Percentiles rank a stretch among this genome's conserved stretches.
Conservation (phyloP, 2,113 vertebrate species). For the Phycodurus eques region DNA sequence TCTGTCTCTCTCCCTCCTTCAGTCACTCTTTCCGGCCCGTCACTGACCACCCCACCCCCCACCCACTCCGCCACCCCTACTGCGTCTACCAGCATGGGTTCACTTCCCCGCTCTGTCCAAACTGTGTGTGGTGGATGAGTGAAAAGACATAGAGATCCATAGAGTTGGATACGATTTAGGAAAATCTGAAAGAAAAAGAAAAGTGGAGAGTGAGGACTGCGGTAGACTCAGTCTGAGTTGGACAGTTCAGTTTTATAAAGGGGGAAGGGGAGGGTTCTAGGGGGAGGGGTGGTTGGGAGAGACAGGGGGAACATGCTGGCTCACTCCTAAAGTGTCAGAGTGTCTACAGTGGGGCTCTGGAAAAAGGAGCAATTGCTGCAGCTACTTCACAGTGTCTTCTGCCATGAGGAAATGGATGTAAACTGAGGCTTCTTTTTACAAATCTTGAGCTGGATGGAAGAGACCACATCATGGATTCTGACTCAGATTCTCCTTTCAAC, state of each 20-base stretch:
- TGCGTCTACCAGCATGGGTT: conserved; percentile 54
- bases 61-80: conserved; percentile 31
- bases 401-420: conserved; percentile 42
- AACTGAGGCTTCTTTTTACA: conserved; percentile 31
- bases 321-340: conserved; percentile 65
- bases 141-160: conserved; percentile 12
- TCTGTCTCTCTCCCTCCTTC: conserved; percentile 41
- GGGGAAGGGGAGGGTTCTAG: conserved; percentile 50
- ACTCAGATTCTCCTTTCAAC: conserved; percentile 97
- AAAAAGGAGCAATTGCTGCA: conserved; percentile 34
- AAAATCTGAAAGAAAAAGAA: conserved; percentile 10
- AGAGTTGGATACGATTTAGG: conserved; percentile 24
- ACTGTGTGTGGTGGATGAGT: conserved; percentile 33
- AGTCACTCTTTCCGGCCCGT: conserved; percentile 56
- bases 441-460: conserved; percentile 23
- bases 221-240: conserved; percentile 28
- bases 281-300: conserved; percentile 55
- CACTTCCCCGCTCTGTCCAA: conserved; percentile 33
- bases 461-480: conserved; percentile 87
- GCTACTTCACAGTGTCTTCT: conserved; percentile 17
- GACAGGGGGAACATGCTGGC: conserved; percentile 67
- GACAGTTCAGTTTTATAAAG: conserved; percentile 44
- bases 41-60: conserved; percentile 52
- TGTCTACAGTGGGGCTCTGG: conserved; percentile 50
- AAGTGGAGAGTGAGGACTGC: conserved; percentile 14